Percentiles rank a stretch among this genome's conserved stretches.
phyloP scores from a whole-genome alignment of 2,888 invertebrate genomes.

The Parnassius mnemosyne region DNA sequence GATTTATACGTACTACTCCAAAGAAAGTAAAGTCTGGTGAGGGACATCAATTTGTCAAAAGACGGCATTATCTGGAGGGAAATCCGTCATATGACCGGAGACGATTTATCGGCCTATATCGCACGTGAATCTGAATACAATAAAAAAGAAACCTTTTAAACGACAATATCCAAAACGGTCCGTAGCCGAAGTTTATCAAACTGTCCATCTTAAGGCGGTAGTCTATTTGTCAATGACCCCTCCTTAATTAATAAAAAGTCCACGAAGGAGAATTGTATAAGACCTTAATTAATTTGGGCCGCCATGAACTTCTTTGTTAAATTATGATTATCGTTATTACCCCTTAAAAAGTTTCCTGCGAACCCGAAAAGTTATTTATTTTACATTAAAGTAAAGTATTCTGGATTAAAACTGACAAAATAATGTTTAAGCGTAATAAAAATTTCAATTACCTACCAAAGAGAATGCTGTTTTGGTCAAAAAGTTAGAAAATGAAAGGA shows the following conservation, averaged over 20 bases:
- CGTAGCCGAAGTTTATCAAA: conserved; percentile 49
- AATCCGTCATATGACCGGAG: conserved; percentile 69
- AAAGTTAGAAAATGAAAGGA: conserved; percentile 19
- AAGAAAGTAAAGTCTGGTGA: conserved; percentile 33
- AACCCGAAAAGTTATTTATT: conserved; percentile 42
- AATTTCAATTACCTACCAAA: not conserved
- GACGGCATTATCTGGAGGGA: conserved; percentile 65
- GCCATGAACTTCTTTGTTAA: conserved; percentile 53
- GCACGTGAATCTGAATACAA: conserved; percentile 60
- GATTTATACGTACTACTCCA: conserved; percentile 26
- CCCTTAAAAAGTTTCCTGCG: conserved; percentile 29
- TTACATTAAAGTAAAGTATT: conserved; percentile 37
- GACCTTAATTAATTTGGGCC: conserved; percentile 72
- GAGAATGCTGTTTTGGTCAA: conserved; percentile 1
- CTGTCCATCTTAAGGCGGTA: conserved; percentile 71
- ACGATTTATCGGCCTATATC: conserved; percentile 69
- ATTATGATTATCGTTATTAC: conserved; percentile 59
- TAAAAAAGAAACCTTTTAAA: conserved; percentile 30
- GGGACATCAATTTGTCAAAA: conserved; percentile 72
- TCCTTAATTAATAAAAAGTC: conserved; percentile 76
- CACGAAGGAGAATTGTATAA: conserved; percentile 65
- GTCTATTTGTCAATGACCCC: conserved; percentile 77
- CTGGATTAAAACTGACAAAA: not conserved
- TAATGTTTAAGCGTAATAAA: not conserved
- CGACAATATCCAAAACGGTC: conserved; percentile 38